Evolutionary conservation across 1,140 invertebrate species (phyloP), one percentile per base, ranked within the genome.

Genomic region (Kradibia gibbosae): DNA sequence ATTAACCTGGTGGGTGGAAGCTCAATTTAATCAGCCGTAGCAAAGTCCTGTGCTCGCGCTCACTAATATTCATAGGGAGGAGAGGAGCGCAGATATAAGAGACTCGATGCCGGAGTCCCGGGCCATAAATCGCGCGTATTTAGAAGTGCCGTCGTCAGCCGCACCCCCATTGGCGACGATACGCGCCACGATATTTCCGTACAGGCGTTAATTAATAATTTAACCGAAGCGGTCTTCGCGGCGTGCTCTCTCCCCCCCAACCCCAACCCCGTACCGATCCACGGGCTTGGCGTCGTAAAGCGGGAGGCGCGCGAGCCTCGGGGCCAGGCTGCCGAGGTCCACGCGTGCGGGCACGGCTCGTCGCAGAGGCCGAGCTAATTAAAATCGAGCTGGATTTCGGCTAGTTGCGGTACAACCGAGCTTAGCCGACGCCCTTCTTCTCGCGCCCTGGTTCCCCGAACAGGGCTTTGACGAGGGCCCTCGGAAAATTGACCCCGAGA

Each of bases 161-260:
- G 25, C 22, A n/a, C 53, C 7, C 1, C 3, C 60, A 4, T 22
- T 25, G 3, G 28, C 17, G 1, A 4, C 7, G 28, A 11, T 65
- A 4, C 1, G 28, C 60, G 3, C 0, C 13, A 10, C 10, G 31
- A 31, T 39, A 67, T 60, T 60, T 60, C 87, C 85, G 86, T 83
- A 87, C 87, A 86, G 86, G 86, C 88, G 87, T 90, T 91, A 91
- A 91, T 91, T 91, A 90, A 90, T 91, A 90, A 90, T 90, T 91
- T 89, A 89, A 87, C 88, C 87, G 88, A 89, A 90, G 87, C 89
- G 88, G 85, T 22, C 31, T 53, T 11, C n/a, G n/a, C n/a, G n/a
- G n/a, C n/a, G n/a, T n/a, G n/a, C n/a, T n/a, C n/a, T n/a, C n/a
- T 4, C 39, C 60, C 5, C 75, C 39, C 22, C 3, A 1, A 4